These are phyloP conservation scores for Callopanchax toddi DNA, from an alignment of 2,113 vertebrate species.

Conservation along the genomic window DNA sequence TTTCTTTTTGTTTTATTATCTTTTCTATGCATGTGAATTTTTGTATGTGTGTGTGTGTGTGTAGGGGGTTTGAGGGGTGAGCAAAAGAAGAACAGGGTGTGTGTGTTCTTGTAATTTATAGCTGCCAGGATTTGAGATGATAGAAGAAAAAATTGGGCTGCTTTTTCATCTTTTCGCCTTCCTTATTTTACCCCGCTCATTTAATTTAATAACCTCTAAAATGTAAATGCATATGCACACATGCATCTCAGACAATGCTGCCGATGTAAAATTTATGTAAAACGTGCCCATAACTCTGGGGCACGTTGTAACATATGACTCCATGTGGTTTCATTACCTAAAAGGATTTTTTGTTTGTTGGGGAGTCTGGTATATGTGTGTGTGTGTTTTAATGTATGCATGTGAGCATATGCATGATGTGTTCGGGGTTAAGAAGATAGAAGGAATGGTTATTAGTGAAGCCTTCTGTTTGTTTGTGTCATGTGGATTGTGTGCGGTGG, in stretches of 20 bases:
- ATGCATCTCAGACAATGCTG: conserved; percentile 70
- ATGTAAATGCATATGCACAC: conserved; percentile 82
- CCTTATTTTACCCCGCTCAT: conserved; percentile 67
- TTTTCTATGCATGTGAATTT: neutral
- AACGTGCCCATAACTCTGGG: conserved; percentile 78
- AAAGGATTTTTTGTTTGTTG: conserved; percentile 80
- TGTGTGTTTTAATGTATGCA: neutral
- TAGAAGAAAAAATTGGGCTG: conserved; percentile 68
- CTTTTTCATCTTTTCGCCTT: conserved; percentile 49
- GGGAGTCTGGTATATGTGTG: conserved; percentile 6
- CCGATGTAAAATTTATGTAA: conserved; percentile 85
- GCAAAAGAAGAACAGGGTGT: conserved; percentile 9
- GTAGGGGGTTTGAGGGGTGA: neutral
- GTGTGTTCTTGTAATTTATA: conserved; percentile 82
- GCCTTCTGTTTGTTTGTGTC: conserved; percentile 58
- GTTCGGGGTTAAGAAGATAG: conserved; percentile 63
- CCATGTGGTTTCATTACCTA: conserved; percentile 84
- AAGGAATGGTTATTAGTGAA: conserved; percentile 70
- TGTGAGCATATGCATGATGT: conserved; percentile 12
- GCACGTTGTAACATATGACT: conserved; percentile 71
- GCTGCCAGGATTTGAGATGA: conserved; percentile 78
- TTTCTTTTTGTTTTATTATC: neutral
- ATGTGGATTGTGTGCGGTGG: conserved; percentile 30
- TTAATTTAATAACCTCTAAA: conserved; percentile 86
- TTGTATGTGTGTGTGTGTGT: conserved; percentile 4